Evolutionary conservation across 2,797 vertebrate genomes (phyloP).

Genomic region (Pseudomugil gertrudae): DNA sequence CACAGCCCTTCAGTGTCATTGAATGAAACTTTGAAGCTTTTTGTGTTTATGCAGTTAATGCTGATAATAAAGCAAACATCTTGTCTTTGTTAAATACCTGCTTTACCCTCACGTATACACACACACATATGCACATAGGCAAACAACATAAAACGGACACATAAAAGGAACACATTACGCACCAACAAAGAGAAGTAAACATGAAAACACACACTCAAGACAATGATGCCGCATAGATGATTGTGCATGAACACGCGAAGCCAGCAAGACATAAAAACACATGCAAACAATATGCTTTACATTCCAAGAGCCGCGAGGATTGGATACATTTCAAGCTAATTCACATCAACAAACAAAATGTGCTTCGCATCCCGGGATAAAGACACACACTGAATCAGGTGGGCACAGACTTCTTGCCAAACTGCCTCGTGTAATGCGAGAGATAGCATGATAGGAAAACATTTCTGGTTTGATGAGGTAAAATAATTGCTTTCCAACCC

Average conservation of each 20-base stretch:
- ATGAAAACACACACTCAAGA: conserved; percentile 56
- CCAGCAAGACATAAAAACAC: conserved; percentile 51
- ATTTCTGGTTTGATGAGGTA: conserved; percentile 82
- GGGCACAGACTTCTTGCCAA: conserved; percentile 57
- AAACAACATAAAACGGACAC: conserved; percentile 34
- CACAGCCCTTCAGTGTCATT: conserved; percentile 82
- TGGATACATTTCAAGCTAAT: conserved; percentile 62
- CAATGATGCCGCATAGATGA: conserved; percentile 46
- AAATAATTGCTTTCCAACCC: conserved; percentile 79
- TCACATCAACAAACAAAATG: conserved; percentile 59
- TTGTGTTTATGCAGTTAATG: conserved; percentile 79
- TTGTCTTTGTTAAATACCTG: conserved; percentile 84
- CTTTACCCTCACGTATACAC: conserved; percentile 21
- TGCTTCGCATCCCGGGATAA: conserved; percentile 40
- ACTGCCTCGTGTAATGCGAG: conserved; percentile 52
- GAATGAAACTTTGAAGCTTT: conserved; percentile 81
- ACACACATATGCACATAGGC: conserved; percentile 10
- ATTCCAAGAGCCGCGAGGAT: conserved; percentile 50
- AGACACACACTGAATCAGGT: conserved; percentile 53
- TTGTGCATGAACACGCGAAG: conserved; percentile 15
- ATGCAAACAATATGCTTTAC: conserved; percentile 59
- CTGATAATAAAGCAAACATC: conserved; percentile 84
- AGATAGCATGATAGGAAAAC: conserved; percentile 78
- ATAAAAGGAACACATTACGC: conserved; percentile 54
- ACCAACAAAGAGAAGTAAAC: conserved; percentile 56